Conservation (phyloP, 2,888 invertebrate genomes). For the Andrena praecox region DNA sequence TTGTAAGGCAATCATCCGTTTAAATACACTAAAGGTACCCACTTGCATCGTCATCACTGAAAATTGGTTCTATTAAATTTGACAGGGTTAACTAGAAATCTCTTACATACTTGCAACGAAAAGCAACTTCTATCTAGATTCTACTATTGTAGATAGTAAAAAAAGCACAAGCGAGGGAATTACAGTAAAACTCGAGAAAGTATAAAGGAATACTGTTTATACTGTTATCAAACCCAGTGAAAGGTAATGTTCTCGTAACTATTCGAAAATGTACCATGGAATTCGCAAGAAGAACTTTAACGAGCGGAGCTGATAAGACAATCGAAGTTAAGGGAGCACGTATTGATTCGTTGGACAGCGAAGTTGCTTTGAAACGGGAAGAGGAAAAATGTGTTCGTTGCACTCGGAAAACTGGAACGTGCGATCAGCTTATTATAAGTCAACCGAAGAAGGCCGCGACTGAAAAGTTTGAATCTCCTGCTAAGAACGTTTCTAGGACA, state of each 20-base stretch:
- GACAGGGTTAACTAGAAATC: no score
- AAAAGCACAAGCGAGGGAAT: no score
- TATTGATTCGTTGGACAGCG: slow-evolving; percentile 54
- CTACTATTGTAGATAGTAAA: no score
- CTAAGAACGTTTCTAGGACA: slow-evolving; percentile 71
- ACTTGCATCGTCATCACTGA: no score
- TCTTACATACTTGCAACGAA: no score
- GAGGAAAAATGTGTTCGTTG: slow-evolving; percentile 49
- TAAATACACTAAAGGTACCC: no score
- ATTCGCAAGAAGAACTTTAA: slow-evolving; percentile 42
- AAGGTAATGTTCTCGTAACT: neutral
- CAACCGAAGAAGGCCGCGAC: slow-evolving; percentile 62
- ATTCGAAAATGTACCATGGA: neutral
- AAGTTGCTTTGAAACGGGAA: slow-evolving; percentile 21
- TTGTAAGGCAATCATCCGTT: no score
- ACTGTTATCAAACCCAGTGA: no score
- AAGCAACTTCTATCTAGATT: no score
- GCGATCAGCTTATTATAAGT: slow-evolving; percentile 73
- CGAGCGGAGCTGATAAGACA: slow-evolving; percentile 18
- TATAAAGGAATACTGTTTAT: no score
- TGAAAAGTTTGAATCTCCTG: slow-evolving; percentile 69
- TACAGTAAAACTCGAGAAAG: no score
- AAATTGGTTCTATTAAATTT: no score
- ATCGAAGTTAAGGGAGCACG: slow-evolving; percentile 34
- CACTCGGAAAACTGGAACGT: slow-evolving; percentile 65